A percentile compares a stretch with the other conserved stretches of the same genome.
phyloP scores from a whole-genome alignment of 2,888 invertebrate genomes.

The Tridacna gigas region DNA sequence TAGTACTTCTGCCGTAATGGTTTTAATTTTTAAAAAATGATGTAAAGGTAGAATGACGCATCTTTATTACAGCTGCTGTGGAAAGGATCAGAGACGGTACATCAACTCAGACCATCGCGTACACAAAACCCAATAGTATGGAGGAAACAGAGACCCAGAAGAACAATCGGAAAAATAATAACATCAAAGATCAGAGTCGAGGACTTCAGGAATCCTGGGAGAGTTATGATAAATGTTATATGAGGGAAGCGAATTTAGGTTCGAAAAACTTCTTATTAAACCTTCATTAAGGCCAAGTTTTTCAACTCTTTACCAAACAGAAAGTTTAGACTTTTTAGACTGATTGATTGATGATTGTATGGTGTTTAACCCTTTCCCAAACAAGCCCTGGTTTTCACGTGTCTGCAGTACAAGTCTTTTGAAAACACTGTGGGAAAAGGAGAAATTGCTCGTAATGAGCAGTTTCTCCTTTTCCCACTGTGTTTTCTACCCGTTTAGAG shows the following conservation, averaged over 20 bases:
- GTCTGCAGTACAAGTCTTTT: not conserved
- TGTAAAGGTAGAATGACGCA: not conserved
- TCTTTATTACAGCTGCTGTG: not conserved
- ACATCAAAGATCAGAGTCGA: slow-evolving; percentile 67
- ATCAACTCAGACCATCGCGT: slow-evolving; percentile 74
- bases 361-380: too few relatives aligned
- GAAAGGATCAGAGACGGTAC: slow-evolving; percentile 79
- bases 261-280: not conserved
- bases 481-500: too few relatives aligned
- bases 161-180: slow-evolving; percentile 67
- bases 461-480: too few relatives aligned
- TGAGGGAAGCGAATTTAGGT: slow-evolving; percentile 83
- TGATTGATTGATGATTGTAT: too few relatives aligned
- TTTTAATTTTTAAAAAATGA: too few relatives aligned
- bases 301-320: not conserved
- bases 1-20: too few relatives aligned
- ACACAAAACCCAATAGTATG: slow-evolving; percentile 67
- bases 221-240: slow-evolving; percentile 83
- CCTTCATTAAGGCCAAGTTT: not conserved
- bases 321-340: too few relatives aligned
- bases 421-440: not conserved
- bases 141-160: slow-evolving; percentile 59
- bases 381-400: too few relatives aligned
- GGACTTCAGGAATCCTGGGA: slow-evolving; percentile 84
- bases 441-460: too few relatives aligned